Percentiles rank a stretch among this genome's conserved stretches.
These are phyloP conservation scores for Cheiracanthium punctorium DNA, from an alignment of 2,888 invertebrate species.

Conservation along the genomic window DNA sequence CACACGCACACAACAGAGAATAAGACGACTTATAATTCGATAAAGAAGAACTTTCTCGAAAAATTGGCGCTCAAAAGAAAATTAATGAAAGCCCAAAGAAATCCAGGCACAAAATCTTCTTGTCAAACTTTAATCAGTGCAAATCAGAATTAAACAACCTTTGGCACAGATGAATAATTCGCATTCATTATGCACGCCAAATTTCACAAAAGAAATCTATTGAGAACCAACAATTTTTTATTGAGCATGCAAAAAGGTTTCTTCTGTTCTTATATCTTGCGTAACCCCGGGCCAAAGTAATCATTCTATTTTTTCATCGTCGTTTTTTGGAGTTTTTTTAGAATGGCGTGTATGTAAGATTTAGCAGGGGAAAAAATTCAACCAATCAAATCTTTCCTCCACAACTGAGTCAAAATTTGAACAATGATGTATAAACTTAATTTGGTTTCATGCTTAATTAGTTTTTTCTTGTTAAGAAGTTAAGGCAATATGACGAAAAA, in stretches of 20 bases:
- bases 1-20: too few relatives aligned
- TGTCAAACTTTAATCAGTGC: conserved; percentile 67
- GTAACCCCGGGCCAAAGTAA: conserved; percentile 34
- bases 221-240: neutral
- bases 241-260: conserved; percentile 3
- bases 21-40: neutral
- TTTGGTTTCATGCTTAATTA: conserved; percentile 59
- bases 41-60: conserved; percentile 13
- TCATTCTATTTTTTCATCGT: neutral
- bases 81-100: neutral
- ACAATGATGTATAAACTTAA: conserved; percentile 59
- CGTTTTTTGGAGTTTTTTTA: neutral
- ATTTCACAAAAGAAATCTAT: conserved; percentile 48
- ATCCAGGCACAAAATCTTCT: conserved; percentile 30
- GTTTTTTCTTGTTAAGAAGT: neutral
- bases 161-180: conserved; percentile 43
- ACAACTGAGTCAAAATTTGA: conserved; percentile 62
- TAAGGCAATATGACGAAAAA: conserved; percentile 31
- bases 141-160: conserved; percentile 64
- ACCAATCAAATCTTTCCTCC: conserved; percentile 56
- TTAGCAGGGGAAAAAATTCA: conserved; percentile 30
- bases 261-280: conserved; percentile 12
- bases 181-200: conserved; percentile 46
- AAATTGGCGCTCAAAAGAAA: conserved; percentile 7
- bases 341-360: neutral